These are phyloP conservation scores for Paralichthys olivaceus DNA, from an alignment of 2,113 vertebrate species.

Conservation along the genomic window DNA sequence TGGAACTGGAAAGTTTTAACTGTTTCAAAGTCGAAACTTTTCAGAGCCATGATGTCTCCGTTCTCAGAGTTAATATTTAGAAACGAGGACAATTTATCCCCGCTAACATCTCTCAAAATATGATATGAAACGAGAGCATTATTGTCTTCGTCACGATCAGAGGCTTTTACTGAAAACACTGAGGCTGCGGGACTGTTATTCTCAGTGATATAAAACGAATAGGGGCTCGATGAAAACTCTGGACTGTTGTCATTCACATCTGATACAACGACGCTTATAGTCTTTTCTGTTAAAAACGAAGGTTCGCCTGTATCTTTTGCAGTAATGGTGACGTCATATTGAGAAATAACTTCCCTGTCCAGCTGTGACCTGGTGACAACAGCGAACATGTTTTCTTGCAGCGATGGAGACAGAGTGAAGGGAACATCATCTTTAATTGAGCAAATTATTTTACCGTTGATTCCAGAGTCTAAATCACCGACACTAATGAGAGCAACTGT, in stretches of 20 bases:
- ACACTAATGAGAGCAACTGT: slow-evolving; percentile 64
- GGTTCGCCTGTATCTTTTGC: slow-evolving; percentile 67
- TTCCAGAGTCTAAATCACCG: slow-evolving; percentile 63
- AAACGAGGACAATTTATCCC: slow-evolving; percentile 23
- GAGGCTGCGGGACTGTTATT: slow-evolving; percentile 60
- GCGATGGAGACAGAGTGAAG: slow-evolving; percentile 63
- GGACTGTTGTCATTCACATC: slow-evolving; percentile 78
- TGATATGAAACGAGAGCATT: slow-evolving; percentile 59
- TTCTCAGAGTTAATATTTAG: slow-evolving; percentile 61
- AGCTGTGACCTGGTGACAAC: slow-evolving; percentile 49
- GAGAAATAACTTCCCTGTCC: slow-evolving; percentile 58
- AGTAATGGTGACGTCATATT: slow-evolving; percentile 69
- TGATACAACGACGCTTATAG: slow-evolving; percentile 56
- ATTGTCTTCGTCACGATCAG: slow-evolving; percentile 62
- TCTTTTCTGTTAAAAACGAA: slow-evolving; percentile 45
- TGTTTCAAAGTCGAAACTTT: slow-evolving; percentile 66
- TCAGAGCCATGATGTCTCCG: slow-evolving; percentile 58
- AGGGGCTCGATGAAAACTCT: slow-evolving; percentile 47
- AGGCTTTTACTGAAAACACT: slow-evolving; percentile 65
- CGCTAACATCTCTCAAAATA: slow-evolving; percentile 30
- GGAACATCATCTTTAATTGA: slow-evolving; percentile 44
- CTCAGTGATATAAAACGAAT: slow-evolving; percentile 68
- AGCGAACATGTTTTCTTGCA: slow-evolving; percentile 69
- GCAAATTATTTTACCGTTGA: slow-evolving; percentile 68
- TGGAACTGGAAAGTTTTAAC: slow-evolving; percentile 52